Conservation (phyloP, 2,113 vertebrate genomes). For the Dipodomys spectabilis region DNA sequence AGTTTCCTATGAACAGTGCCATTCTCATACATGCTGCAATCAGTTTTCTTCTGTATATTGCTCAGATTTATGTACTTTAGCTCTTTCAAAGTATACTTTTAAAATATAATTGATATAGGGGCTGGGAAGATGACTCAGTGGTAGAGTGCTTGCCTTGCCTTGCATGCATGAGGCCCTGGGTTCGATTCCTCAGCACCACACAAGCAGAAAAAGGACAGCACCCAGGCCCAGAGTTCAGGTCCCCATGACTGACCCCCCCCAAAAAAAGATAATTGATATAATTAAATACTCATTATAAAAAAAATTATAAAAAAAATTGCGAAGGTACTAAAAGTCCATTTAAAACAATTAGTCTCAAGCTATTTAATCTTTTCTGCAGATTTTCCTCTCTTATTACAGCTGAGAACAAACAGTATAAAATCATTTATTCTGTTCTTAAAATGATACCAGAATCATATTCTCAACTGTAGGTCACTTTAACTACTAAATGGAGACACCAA, state of each 20-base stretch:
- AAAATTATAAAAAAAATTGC: no score
- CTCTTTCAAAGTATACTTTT: not conserved
- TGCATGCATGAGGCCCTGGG: no score
- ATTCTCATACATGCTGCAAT: not conserved
- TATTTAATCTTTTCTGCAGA: not conserved
- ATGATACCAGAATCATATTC: not conserved
- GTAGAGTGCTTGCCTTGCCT: no score
- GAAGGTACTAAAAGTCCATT: not conserved
- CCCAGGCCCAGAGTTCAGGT: no score
- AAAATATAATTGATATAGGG: not conserved
- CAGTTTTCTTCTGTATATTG: not conserved
- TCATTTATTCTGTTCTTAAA: not conserved
- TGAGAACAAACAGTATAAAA: not conserved
- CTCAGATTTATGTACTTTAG: not conserved
- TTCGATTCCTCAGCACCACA: no score
- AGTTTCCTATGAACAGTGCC: not conserved
- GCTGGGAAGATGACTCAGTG: no score
- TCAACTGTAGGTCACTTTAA: not conserved
- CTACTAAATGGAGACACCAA: not conserved
- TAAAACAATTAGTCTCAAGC: not conserved
- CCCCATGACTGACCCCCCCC: no score
- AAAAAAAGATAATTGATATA: no score
- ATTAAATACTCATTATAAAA: not conserved
- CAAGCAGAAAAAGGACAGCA: no score
- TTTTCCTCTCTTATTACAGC: not conserved